Evolutionary conservation across 64 coral and sea anemone species (phyloP), one percentile per base, ranked within the genome.

Genomic region (Montipora cactus): DNA sequence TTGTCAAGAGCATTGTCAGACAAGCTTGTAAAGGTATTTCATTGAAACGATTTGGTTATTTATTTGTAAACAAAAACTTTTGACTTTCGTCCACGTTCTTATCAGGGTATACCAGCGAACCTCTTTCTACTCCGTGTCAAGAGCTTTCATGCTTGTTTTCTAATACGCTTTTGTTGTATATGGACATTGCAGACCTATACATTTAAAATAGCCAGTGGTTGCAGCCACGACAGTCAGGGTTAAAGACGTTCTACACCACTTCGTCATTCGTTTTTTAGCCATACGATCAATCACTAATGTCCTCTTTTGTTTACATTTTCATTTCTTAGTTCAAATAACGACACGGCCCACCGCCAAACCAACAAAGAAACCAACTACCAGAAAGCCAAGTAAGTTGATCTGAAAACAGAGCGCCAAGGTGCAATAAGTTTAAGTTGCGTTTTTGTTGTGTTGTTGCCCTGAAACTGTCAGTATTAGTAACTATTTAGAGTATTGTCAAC

Each of bases 1-100:
- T 95, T 20, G 47, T 89, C 0, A 95, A 88, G 59, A 72, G 79
- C 8, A 57, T 97, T 3, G 78, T 73, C 37, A 97, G 75, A 13
- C 90, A 95, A 73, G 74, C 88, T 5, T 97, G 96, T 71, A 95
- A 52, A 95, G 93, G 96, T 97, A 97, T 16, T 50, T 52, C 3
- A 18, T 14, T 44, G 15, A 57, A 21, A 88, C 18, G 2, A 37
- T 37, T 37, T 37, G 37, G 37, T 37, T 37, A 37, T 37, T 37
- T 37, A 37, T 37, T 37, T 37, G 37, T 1, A 37, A 37, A 37
- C 1, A 37, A 37, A 4, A 57, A 57, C 6, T 57, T 16, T 64
- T 64, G 61, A 64, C 9, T 14, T 64, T 12, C 9, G 61, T 64
- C 61, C 4, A 14, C 11, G 8, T 64, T 64, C 61, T 64, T 16